phyloP scores from a whole-genome alignment of 2,888 invertebrate species.

The Colostygia pectinataria region DNA sequence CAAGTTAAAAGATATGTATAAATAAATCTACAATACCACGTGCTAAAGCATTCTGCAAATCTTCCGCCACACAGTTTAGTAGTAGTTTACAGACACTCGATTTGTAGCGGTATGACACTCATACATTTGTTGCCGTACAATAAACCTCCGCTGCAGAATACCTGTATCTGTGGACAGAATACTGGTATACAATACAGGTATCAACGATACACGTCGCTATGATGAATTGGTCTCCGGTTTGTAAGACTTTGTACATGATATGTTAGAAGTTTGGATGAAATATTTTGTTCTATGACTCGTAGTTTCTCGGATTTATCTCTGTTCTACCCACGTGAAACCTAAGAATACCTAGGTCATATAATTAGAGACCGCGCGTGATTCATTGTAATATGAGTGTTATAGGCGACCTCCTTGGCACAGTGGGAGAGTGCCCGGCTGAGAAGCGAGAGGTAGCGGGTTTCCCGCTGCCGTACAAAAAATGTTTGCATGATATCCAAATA shows the following conservation, averaged over 20 bases:
- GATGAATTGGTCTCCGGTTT: slow-evolving; percentile 15
- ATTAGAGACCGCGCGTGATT: no score
- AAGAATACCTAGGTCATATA: no score
- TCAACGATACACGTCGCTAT: slow-evolving; percentile 13
- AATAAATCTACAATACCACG: no score
- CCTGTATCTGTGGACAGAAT: slow-evolving; percentile 1
- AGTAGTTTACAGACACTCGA: slow-evolving; percentile 1
- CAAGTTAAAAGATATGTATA: no score
- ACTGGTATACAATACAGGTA: no score
- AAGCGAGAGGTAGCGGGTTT: no score
- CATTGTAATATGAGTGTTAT: no score
- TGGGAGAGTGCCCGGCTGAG: no score
- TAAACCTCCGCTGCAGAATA: slow-evolving; percentile 5
- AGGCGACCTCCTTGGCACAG: no score
- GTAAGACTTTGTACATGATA: slow-evolving; percentile 1
- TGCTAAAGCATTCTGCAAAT: slow-evolving; percentile 5
- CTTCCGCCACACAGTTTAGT: not conserved
- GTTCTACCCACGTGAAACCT: not conserved
- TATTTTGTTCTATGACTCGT: not conserved
- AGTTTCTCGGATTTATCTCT: not conserved
- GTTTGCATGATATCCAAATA: no score
- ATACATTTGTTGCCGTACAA: slow-evolving; percentile 2
- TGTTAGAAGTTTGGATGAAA: not conserved
- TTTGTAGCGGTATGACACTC: not conserved
- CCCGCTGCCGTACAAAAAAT: no score